A percentile compares a stretch with the other conserved stretches of the same genome.
Conservation (phyloP, 2,797 vertebrate species). For the Semotilus atromaculatus region DNA sequence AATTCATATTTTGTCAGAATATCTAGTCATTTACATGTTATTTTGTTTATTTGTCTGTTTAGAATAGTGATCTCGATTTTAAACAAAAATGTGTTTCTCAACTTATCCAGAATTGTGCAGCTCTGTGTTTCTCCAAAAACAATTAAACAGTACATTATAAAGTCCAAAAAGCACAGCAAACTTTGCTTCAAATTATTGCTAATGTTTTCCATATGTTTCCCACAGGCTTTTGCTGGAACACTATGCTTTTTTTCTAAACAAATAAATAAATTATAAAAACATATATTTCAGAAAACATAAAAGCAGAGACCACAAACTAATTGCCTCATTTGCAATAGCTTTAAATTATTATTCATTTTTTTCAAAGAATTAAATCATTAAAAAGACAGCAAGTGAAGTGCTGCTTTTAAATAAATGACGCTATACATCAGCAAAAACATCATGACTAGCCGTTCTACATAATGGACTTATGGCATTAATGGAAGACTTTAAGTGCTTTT, state of each 20-base stretch:
- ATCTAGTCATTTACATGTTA: too few relatives aligned
- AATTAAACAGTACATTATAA: not conserved
- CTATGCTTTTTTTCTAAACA: not conserved
- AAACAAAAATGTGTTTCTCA: not conserved
- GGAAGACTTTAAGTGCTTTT: conserved; percentile 28
- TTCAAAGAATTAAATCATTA: conserved; percentile 12
- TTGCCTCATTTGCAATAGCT: conserved; percentile 7
- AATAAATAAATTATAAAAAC: not conserved
- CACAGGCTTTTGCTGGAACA: not conserved
- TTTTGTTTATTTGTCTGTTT: too few relatives aligned
- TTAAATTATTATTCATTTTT: conserved; percentile 14
- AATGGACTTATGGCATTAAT: conserved; percentile 32
- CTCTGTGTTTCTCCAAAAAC: not conserved
- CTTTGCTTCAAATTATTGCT: not conserved
- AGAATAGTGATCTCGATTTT: too few relatives aligned
- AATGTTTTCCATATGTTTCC: not conserved
- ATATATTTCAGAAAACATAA: not conserved
- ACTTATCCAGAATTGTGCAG: not conserved
- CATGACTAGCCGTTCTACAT: not conserved
- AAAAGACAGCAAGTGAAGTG: conserved; percentile 3
- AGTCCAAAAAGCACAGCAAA: not conserved
- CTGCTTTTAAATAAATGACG: conserved; percentile 8
- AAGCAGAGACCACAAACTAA: conserved; percentile 7
- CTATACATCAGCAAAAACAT: conserved; percentile 26
- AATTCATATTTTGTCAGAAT: too few relatives aligned